phyloP scores from a whole-genome alignment of 2,888 invertebrate species.

The Cloeon dipterum region DNA sequence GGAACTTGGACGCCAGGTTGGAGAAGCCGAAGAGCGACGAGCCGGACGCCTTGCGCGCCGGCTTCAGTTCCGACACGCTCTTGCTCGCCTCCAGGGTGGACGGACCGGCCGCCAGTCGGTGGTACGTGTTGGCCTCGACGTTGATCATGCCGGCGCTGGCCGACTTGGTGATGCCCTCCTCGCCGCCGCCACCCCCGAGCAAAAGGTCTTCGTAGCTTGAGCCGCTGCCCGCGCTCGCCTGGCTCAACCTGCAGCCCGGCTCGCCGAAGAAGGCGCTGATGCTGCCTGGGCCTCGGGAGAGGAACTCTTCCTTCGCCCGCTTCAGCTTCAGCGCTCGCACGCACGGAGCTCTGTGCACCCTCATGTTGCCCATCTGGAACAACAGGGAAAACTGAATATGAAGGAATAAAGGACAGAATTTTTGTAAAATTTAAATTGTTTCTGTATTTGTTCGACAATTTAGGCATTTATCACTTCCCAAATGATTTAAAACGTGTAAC shows the following conservation, averaged over 20 bases:
- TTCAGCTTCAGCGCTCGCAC: constrained; percentile 32
- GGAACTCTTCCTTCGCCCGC: constrained; percentile 47
- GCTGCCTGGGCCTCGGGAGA: constrained; percentile 22
- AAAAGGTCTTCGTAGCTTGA: constrained; percentile 20
- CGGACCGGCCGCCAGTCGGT: constrained; percentile 23
- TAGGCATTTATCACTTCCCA: too few species aligned
- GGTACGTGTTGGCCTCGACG: constrained; percentile 34
- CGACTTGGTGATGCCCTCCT: constrained; percentile 33
- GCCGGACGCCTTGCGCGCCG: constrained; percentile 20
- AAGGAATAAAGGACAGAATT: too few species aligned
- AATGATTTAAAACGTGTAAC: too few species aligned
- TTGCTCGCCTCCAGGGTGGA: constrained; percentile 11
- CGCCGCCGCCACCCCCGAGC: too few species aligned
- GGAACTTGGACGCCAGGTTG: constrained; percentile 32
- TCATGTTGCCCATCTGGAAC: neutral
- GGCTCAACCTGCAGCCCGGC: constrained; percentile 22
- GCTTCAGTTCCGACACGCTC: constrained; percentile 14
- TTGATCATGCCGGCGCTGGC: constrained; percentile 60
- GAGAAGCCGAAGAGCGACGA: constrained; percentile 22
- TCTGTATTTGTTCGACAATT: too few species aligned
- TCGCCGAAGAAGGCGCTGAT: constrained; percentile 4
- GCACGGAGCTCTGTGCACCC: constrained; percentile 6
- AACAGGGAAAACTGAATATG: too few species aligned
- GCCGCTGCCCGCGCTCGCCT: constrained; percentile 38
- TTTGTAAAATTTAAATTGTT: too few species aligned